Evolutionary conservation across 2,113 vertebrate species (phyloP), one percentile per base, ranked within the genome.

Genomic region (Psophia crepitans): DNA sequence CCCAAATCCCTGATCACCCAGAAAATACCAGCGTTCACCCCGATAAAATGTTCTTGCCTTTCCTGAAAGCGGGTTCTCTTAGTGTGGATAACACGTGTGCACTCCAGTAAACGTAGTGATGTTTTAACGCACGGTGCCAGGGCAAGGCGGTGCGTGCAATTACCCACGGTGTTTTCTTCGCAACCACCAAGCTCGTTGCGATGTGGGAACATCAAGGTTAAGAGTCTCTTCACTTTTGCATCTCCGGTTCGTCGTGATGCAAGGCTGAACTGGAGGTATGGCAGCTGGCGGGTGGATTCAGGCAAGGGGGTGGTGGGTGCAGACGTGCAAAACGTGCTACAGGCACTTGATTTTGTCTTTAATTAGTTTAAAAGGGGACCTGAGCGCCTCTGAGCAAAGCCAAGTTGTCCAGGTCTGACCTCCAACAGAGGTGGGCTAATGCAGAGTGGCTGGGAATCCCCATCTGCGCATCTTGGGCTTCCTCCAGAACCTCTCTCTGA

Each of bases 391-490:
- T 4, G 79, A n/a, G 39, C 32, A 71, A 76, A 75, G 19, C 37
- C 49, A 22, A 5, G 14, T 1, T 28, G n/a, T 11, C 51, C 56
- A 26, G 22, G 12, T 21, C 57, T 60, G 68, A 46, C 26, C 35
- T 43, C 61, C 32, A 12, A 0, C 20, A 3, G 19, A 63, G 28
- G 15, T 0, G 37, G 35, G 70, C 44, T 13, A 4, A 27, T 4
- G 30, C 14, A 5, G 39, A 21, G 32, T 9, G 23, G 4, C 16
- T 54, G 49, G 65, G n/a, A 64, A 71, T 63, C 6, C 16, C 33
- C 11, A 16, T 12, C 37, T 54, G 51, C 16, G 71, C 20, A 12
- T 9, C 3, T 43, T 32, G 12, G 51, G 14, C 4, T 87, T 71
- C 85, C n/a, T 30, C 43, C 48, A 56, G 16, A 68, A 15, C 11